Percentiles rank a stretch among this genome's conserved stretches.
Evolutionary conservation across 2,113 vertebrate species (phyloP).

Genomic region (Silurus glanis): DNA sequence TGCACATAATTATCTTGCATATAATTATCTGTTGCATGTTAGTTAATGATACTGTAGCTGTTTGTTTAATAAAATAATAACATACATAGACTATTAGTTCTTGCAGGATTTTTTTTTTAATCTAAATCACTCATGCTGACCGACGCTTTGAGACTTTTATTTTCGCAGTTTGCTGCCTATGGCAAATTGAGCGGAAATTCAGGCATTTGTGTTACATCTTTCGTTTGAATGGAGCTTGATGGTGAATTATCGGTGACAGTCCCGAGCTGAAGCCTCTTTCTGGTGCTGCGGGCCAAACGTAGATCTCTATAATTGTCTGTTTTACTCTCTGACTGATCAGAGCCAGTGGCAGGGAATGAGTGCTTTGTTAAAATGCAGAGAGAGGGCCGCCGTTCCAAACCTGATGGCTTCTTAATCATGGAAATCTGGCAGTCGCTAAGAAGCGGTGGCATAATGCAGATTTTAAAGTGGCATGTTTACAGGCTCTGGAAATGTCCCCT

Average conservation of each 20-base stretch:
- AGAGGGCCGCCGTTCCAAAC: background rate
- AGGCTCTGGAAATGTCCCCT: background rate
- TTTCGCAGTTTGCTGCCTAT: background rate
- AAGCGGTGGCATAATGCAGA: background rate
- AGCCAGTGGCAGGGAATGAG: conserved; percentile 16
- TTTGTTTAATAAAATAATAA: conserved; percentile 5
- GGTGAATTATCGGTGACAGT: conserved; percentile 35
- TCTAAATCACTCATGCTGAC: background rate
- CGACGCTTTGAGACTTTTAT: background rate
- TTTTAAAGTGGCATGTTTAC: background rate
- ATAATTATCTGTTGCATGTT: conserved; percentile 8
- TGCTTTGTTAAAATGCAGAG: conserved; percentile 24
- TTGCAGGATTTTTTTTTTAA: background rate
- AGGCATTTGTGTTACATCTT: conserved; percentile 10
- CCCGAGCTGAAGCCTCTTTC: conserved; percentile 3
- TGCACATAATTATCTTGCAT: background rate
- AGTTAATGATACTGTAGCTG: background rate
- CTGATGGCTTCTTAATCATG: background rate
- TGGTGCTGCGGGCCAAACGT: conserved; percentile 24
- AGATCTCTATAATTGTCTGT: conserved; percentile 42
- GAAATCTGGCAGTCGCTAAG: conserved; percentile 21
- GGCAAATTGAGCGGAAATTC: conserved; percentile 11
- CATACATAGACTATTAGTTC: background rate
- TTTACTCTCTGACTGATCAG: conserved; percentile 35
- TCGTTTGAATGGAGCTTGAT: conserved; percentile 26